Percentiles rank a stretch among this genome's conserved stretches.
Evolutionary conservation across 2,888 invertebrate species (phyloP).

Genomic region (Brenthis ino): DNA sequence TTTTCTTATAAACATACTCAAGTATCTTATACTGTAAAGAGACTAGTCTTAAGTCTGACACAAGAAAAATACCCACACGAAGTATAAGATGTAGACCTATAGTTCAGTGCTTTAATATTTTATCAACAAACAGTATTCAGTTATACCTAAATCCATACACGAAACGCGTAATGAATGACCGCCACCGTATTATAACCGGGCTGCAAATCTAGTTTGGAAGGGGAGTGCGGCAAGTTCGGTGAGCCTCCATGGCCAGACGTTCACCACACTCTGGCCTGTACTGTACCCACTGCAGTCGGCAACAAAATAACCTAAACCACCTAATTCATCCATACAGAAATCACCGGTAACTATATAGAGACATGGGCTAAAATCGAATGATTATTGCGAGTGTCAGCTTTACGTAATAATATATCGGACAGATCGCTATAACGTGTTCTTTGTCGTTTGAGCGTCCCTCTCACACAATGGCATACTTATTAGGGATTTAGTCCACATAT

Average conservation of each 20-base stretch:
- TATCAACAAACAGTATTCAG: constrained; percentile 36
- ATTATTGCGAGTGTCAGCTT: constrained; percentile 31
- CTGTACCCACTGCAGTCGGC: constrained; percentile 52
- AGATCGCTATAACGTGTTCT: constrained; percentile 82
- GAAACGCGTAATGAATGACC: constrained; percentile 77
- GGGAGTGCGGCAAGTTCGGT: constrained; percentile 81
- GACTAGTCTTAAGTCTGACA: no score
- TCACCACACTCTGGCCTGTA: constrained; percentile 79
- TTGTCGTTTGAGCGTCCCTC: constrained; percentile 80
- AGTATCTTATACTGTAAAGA: no score
- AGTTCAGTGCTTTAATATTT: constrained; percentile 19
- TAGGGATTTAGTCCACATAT: constrained; percentile 83
- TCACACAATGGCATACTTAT: constrained; percentile 83
- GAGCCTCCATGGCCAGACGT: constrained; percentile 81
- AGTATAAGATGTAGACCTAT: neutral
- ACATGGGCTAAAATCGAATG: constrained; percentile 41
- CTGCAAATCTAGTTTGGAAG: constrained; percentile 79
- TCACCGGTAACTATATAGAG: constrained; percentile 29
- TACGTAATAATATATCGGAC: constrained; percentile 49
- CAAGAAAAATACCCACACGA: neutral
- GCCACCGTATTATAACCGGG: constrained; percentile 75
- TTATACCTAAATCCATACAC: constrained; percentile 64
- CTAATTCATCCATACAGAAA: constrained; percentile 40
- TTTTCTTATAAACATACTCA: no score
- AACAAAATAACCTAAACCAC: constrained; percentile 48